Evolutionary conservation across 2,888 invertebrate species (phyloP).

Genomic region (Yponomeuta plumbellus): DNA sequence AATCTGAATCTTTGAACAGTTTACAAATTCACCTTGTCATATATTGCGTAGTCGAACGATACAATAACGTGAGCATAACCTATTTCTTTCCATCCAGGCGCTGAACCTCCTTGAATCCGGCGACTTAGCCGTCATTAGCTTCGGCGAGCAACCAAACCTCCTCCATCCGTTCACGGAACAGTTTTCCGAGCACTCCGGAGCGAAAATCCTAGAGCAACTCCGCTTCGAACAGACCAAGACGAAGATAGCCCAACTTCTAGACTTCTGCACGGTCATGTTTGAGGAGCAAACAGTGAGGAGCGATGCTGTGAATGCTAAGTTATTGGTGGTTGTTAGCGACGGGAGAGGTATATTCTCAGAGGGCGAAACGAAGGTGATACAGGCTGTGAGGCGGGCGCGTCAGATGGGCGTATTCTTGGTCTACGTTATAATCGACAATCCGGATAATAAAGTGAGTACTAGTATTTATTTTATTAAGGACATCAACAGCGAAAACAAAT

Average conservation of each 20-base stretch:
- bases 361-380: conserved; percentile 84
- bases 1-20: too few relatives aligned
- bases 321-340: conserved; percentile 95
- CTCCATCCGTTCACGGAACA: conserved; percentile 92
- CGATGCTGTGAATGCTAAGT: conserved; percentile 82
- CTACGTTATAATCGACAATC: conserved; percentile 97
- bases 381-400: conserved; percentile 87
- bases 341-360: conserved; percentile 95
- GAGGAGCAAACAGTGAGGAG: conserved; percentile 65
- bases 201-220: conserved; percentile 86
- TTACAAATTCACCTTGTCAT: too few relatives aligned
- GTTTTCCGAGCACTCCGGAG: conserved; percentile 91
- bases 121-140: conserved; percentile 92
- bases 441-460: conserved; percentile 84
- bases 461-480: neutral
- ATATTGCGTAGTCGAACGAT: too few relatives aligned
- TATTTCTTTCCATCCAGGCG: conserved; percentile 71
- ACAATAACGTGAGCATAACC: neutral
- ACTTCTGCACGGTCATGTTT: conserved; percentile 82
- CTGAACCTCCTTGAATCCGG: conserved; percentile 95
- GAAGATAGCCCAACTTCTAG: conserved; percentile 87
- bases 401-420: conserved; percentile 93
- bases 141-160: conserved; percentile 89
- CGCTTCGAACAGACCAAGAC: conserved; percentile 94
- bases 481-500: too few relatives aligned